Evolutionary conservation across 1,140 invertebrate species (phyloP), one percentile per base, ranked within the genome.

Genomic region (Goniozus legneri): DNA sequence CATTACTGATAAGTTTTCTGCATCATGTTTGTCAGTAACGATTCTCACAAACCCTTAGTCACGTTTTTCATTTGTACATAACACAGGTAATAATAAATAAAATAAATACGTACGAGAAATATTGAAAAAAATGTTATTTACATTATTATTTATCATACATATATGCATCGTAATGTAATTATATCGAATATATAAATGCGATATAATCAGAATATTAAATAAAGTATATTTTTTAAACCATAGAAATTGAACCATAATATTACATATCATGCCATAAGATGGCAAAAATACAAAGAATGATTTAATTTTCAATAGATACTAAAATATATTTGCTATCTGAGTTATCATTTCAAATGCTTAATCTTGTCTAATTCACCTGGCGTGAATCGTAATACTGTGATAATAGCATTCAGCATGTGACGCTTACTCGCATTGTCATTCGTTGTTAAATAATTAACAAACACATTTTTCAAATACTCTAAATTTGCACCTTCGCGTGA

Each of bases 391-490:
- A 95, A 74, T 3, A 93, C 85, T 12, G 90, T 88, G 1, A 88
- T 84, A 47, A 94, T 92, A 1, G 91, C 91, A 75, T 93, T 93
- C 10, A 93, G 60, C 89, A 93, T 93, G 61, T 92, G 88, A 15
- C 81, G 78, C 56, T 85, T 83, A 7, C 84, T 85, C 3, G 79
- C 80, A 10, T 73, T 65, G 66, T 91, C 87, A 1, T 74, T 78
- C 8, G 83, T 85, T n/a, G 85, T 79, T 39, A 95, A 78, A 65
- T 86, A 94, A 52, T 88, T 87, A 14, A 91, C 80, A 32, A 92
- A 84, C 7, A 95, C 91, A 75, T 95, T 95, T 70, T 95, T 95
- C 47, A 95, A 67, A 66, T 95, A 94, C 65, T 93, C 91, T 32
- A 93, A 69, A 76, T 93, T 93, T 0, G 89, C 89, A 8, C 88